Conservation (phyloP, 2,113 vertebrate genomes). For the Nerophis ophidion region DNA sequence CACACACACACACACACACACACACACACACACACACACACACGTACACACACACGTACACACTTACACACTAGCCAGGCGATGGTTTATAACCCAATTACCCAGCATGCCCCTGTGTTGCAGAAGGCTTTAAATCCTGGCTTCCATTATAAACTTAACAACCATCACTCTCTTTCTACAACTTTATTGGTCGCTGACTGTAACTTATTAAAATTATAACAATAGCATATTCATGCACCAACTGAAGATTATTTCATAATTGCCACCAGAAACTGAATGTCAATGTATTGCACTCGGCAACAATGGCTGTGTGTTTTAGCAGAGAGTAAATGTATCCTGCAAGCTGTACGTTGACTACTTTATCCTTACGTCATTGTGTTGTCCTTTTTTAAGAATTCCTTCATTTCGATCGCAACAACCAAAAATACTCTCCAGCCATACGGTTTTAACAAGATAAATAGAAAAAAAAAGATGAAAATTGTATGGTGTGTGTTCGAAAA, state of each 20-base stretch:
- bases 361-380: too few species aligned
- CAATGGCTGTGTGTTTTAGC: too few species aligned
- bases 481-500: too few species aligned
- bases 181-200: background rate
- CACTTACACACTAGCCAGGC: slow-evolving; percentile 1
- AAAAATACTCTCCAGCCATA: too few species aligned
- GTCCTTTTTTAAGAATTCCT: too few species aligned
- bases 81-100: slow-evolving; percentile 55
- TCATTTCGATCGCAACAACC: too few species aligned
- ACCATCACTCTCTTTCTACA: background rate
- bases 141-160: slow-evolving; percentile 24
- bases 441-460: too few species aligned
- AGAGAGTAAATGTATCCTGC: too few species aligned
- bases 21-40: slow-evolving; percentile 7
- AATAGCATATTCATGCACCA: background rate
- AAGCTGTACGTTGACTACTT: too few species aligned
- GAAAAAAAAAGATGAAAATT: too few species aligned
- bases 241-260: background rate
- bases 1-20: slow-evolving; percentile 7
- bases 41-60: slow-evolving; percentile 10
- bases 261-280: too few species aligned
- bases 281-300: too few species aligned
- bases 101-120: slow-evolving; percentile 42
- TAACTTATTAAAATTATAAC: background rate
- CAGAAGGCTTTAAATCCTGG: slow-evolving; percentile 45